Evolutionary conservation across 2,113 vertebrate genomes (phyloP), one percentile per base, ranked within the genome.

Genomic region (Ceyx melanurus): DNA sequence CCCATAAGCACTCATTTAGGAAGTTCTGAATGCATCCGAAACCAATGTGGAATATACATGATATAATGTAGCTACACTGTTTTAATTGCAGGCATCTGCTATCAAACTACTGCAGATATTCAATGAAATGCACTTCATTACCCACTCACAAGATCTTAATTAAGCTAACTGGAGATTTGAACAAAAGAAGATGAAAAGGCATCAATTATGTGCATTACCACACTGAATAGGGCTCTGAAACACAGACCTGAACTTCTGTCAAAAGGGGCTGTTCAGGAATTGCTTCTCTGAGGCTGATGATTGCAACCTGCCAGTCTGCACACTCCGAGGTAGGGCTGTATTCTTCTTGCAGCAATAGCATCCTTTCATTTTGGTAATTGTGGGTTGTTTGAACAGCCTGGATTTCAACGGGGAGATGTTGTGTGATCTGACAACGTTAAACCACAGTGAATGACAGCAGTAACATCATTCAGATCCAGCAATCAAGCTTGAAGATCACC

Each of bases 1-100:
- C 15, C 6, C 57, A 61, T 15, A 35, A 72, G 46, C 7, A 6
- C 11, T 86, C 25, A 50, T 78, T 31, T 53, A 33, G n/a, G 29
- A 88, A 84, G 56, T 67, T 83, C 67, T 67, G n/a, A 86, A 33
- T 28, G 31, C 64, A 54, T 76, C 64, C 77, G 82, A 91, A 89
- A 77, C 9, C 37, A 71, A 11, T 0, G 1, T 42, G 20, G 25
- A 73, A 50, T 73, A 35, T 45, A n/a, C 15, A 3, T 72, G 19
- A 25, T 53, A 56, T 43, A 67, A 62, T 45, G 35, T 40, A 83
- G 31, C 61, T 66, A 58, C 37, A 79, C 46, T 68, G 40, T 67
- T 92, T 95, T 85, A 89, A 91, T 91, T 92, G 78, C 91, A 92
- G 78, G 74, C 76, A 94, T 78, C 87, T 92, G 72, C 83, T 85